phyloP scores from a whole-genome alignment of 2,888 invertebrate genomes.

The Microchrysa polita region DNA sequence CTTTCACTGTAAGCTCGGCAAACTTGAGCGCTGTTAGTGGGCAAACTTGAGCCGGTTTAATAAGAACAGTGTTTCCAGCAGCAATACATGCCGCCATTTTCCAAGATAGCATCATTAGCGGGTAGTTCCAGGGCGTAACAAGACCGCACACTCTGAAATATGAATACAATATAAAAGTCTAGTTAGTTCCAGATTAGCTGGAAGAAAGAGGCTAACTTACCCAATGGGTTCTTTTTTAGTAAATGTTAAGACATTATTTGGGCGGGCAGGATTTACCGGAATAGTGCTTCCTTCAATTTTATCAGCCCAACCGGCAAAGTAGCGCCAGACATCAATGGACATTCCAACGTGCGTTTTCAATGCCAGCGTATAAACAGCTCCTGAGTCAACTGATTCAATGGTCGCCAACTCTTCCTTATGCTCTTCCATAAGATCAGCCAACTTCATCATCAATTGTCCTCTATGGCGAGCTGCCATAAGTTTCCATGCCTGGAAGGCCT shows the following conservation, averaged over 20 bases:
- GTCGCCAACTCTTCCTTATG: slow-evolving; percentile 96
- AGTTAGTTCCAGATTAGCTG: too few species aligned
- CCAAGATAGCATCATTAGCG: slow-evolving; percentile 98
- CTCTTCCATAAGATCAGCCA: slow-evolving; percentile 95
- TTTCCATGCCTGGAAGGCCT: slow-evolving; percentile 95
- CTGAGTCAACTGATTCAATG: slow-evolving; percentile 91
- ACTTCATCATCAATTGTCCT: slow-evolving; percentile 81
- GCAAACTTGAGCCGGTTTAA: slow-evolving; percentile 93
- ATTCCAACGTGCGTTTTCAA: slow-evolving; percentile 97
- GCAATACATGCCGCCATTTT: slow-evolving; percentile 98
- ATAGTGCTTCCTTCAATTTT: slow-evolving; percentile 93
- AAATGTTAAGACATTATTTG: slow-evolving; percentile 87
- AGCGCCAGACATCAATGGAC: slow-evolving; percentile 97
- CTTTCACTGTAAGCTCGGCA: slow-evolving; percentile 86
- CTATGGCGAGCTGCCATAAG: slow-evolving; percentile 92
- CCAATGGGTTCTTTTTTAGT: slow-evolving; percentile 93
- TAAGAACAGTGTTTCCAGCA: slow-evolving; percentile 95
- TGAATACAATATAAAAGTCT: slow-evolving; percentile 10
- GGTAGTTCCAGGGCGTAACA: slow-evolving; percentile 98
- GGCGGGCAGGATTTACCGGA: slow-evolving; percentile 91
- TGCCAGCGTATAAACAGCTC: slow-evolving; percentile 96
- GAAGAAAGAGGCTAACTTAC: too few species aligned
- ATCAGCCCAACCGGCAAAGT: slow-evolving; percentile 97
- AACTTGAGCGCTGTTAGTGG: slow-evolving; percentile 95
- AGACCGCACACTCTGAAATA: slow-evolving; percentile 83